Evolutionary conservation across 2,113 vertebrate species (phyloP), one percentile per base, ranked within the genome.

Genomic region (Paradoxurus hermaphroditus): DNA sequence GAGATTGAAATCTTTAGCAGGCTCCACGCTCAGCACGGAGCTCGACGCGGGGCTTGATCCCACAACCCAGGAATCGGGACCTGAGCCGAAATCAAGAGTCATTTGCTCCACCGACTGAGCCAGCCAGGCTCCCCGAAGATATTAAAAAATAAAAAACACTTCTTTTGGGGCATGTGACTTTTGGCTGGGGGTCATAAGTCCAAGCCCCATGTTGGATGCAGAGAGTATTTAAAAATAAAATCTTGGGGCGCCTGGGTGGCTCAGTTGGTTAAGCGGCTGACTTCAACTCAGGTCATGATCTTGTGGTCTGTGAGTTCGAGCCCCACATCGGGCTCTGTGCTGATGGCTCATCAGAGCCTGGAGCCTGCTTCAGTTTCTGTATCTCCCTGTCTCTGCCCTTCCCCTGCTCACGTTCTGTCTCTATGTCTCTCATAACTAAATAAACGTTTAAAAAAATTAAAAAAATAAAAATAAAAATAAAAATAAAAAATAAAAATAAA

Each of bases 221-320:
- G 56, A 59, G 21, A 59, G 21, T 59, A 59, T 21, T 59, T 59
- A 59, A 59, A 59, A 59, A 59, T 59, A 59, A 59, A 59, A 59
- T 59, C 56, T 59, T 59, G 41, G 41, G 68, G 39, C 5, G 25
- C 70, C 23, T 41, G 39, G 70, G 13, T 75, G 14, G 72, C 27
- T 29, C 41, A 75, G 25, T 7, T 0, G 41, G 25, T 75, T 75
- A 29, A 46, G 72, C 27, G 4, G 29, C 72, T 0, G 41, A 27
- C 41, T 44, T 31, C 7, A 13, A 14, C 41, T 44, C 7, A 2
- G 72, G 41, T 44, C 9, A 29, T 15, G 39, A 12, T 46, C 41
- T 27, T 7, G 9, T 21, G 1, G 19, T 59, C 23, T 3, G 6
- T 29, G 13, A 25, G 39, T 14, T 29, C 0, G 13, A 63, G 12